phyloP scores from a whole-genome alignment of 2,888 invertebrate species.

The Pristionchus fissidentatus region DNA sequence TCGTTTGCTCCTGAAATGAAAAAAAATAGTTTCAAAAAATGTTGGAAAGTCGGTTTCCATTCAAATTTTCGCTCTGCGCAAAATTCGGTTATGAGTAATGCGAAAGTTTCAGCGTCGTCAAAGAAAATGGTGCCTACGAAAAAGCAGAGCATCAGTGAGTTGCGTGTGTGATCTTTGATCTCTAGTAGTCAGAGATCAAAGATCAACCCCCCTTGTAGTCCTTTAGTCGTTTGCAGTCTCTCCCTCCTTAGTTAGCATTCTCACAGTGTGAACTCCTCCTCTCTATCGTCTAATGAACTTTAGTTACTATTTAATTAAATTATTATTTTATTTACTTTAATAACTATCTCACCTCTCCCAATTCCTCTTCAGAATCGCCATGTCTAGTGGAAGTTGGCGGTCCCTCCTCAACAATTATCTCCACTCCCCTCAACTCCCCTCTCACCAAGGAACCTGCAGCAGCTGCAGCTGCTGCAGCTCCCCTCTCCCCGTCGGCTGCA shows the following conservation, averaged over 20 bases:
- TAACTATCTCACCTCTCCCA: neutral
- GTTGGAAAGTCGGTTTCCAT: neutral
- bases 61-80: neutral
- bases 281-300: neutral
- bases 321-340: neutral
- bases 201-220: slow-evolving; percentile 25
- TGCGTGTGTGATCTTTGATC: neutral
- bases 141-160: slow-evolving; percentile 43
- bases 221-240: slow-evolving; percentile 30
- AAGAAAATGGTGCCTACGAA: slow-evolving; percentile 48
- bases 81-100: neutral
- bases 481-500: neutral
- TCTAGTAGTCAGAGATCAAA: neutral
- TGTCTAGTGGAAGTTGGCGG: slow-evolving; percentile 30
- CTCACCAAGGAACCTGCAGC: neutral
- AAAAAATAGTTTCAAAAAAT: neutral
- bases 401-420: slow-evolving; percentile 1
- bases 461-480: neutral
- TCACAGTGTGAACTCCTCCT: too few species aligned
- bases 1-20: neutral
- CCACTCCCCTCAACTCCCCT: neutral
- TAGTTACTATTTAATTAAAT: neutral
- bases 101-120: slow-evolving; percentile 30
- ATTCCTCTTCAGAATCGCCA: neutral
- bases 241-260: slow-evolving; percentile 24